Evolutionary conservation across 2,888 invertebrate genomes (phyloP), one percentile per base, ranked within the genome.

Genomic region (Hydriomena furcata): DNA sequence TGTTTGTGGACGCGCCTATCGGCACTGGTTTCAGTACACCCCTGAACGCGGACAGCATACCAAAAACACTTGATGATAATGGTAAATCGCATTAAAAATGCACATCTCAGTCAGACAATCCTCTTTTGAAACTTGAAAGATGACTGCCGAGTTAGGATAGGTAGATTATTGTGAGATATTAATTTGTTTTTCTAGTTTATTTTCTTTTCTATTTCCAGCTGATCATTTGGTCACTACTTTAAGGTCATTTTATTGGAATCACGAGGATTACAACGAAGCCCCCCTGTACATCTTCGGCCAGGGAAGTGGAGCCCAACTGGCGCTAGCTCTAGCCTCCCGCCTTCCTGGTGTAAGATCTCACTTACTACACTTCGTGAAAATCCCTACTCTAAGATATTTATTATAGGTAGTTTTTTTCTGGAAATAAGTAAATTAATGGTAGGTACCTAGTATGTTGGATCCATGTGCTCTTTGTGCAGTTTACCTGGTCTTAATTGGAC

Each of bases 231-330:
- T 95, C 0, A 84, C 84, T 20, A 90, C 94, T 23, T 85, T 97
- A 66, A 91, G 92, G 63, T 91, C 91, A 0, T 96, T 97, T 80
- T 93, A 95, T 63, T 68, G 83, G 1, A 71, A 85, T 13, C 88
- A 94, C 63, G 92, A 93, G 0, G 91, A 93, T 44, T 96, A 95
- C 69, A 83, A 86, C 64, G 79, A 83, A 2, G 87, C 94, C 0
- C 94, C 97, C 0, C 84, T 96, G 28, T 97, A 96, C 76, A 95
- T 98, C 44, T 94, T 96, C 68, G 95, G 94, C 2, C 96, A 98
- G 80, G 97, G 96, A 1, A 96, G 97, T 77, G 98, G 97, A 7
- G 97, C 97, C 0, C 97, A 97, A 87, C 94, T 97, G 93, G 94
- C 96, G 0, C 92, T 94, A 0, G 94, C 94, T 60, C 94, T 97